Evolutionary conservation across 1,140 invertebrate genomes (phyloP).

Genomic region (Eciton burchellii): DNA sequence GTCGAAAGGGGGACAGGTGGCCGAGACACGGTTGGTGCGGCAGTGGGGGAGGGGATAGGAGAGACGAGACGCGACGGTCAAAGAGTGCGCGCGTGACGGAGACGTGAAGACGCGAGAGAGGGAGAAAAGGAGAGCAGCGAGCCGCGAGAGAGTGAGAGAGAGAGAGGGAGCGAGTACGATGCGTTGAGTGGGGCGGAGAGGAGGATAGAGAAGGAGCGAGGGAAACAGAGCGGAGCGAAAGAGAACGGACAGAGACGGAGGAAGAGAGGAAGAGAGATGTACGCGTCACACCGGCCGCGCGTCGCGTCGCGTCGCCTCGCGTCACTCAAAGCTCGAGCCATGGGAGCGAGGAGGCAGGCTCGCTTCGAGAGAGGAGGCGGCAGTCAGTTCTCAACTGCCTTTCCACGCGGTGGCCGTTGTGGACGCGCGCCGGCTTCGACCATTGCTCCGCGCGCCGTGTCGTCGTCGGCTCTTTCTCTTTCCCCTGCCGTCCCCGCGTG

Average conservation of each 20-base stretch:
- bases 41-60: slow-evolving; percentile 45
- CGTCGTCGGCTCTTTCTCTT: slow-evolving; percentile 38
- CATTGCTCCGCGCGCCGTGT: slow-evolving; percentile 69
- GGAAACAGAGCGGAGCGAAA: neutral
- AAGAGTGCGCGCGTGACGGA: slow-evolving; percentile 52
- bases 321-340: slow-evolving; percentile 80
- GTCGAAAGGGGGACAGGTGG: slow-evolving; percentile 26
- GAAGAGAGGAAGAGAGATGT: slow-evolving; percentile 69
- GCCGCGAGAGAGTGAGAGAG: slow-evolving; percentile 46
- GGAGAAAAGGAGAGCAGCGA: slow-evolving; percentile 31
- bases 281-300: slow-evolving; percentile 83
- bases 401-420: slow-evolving; percentile 82
- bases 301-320: slow-evolving; percentile 77
- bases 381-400: slow-evolving; percentile 87
- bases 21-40: slow-evolving; percentile 26
- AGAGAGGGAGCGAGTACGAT: slow-evolving; percentile 59
- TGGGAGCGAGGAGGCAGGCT: slow-evolving; percentile 74
- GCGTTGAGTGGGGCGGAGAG: neutral
- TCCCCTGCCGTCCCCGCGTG: slow-evolving; percentile 19
- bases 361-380: slow-evolving; percentile 73
- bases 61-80: slow-evolving; percentile 29
- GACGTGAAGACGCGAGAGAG: slow-evolving; percentile 23
- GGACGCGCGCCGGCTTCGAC: slow-evolving; percentile 78
- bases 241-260: slow-evolving; percentile 19
- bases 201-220: slow-evolving; percentile 8